A percentile compares a stretch with the other conserved stretches of the same genome.
These are phyloP conservation scores for Tetraodon nigroviridis DNA, from an alignment of 2,113 vertebrate genomes.

Conservation along the genomic window DNA sequence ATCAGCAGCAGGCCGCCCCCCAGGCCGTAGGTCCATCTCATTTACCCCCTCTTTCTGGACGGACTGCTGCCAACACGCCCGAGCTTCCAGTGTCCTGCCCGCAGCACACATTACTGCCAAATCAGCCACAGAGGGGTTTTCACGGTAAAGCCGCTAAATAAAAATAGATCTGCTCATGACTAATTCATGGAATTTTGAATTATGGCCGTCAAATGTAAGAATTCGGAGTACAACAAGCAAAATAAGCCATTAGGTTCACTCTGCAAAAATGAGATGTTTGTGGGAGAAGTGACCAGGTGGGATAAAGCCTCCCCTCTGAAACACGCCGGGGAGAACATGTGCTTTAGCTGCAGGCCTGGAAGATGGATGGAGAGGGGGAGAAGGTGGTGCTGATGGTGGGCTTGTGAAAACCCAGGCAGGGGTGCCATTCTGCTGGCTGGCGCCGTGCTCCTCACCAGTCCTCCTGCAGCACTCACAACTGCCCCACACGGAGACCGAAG, in stretches of 20 bases:
- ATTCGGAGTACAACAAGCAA: slow-evolving; percentile 41
- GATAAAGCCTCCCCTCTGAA: slow-evolving; percentile 24
- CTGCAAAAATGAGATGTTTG: slow-evolving; percentile 19
- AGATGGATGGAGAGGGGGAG: slow-evolving; percentile 34
- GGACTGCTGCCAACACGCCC: slow-evolving; percentile 28
- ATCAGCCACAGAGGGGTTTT: slow-evolving; percentile 39
- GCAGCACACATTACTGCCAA: slow-evolving; percentile 35
- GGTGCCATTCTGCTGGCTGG: slow-evolving; percentile 50
- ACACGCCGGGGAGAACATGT: slow-evolving; percentile 41
- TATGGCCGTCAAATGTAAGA: slow-evolving; percentile 49
- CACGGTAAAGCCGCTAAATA: slow-evolving; percentile 53
- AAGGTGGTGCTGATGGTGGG: background rate
- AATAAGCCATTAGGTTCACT: slow-evolving; percentile 15
- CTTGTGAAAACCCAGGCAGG: slow-evolving; percentile 52
- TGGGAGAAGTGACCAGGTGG: slow-evolving; percentile 10
- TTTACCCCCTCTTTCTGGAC: slow-evolving; percentile 51
- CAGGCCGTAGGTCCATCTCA: slow-evolving; percentile 57
- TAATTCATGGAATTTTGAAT: slow-evolving; percentile 52
- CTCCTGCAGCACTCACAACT: slow-evolving; percentile 49
- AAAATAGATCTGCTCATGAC: slow-evolving; percentile 53
- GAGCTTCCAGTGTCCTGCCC: slow-evolving; percentile 20
- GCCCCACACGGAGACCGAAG: slow-evolving; percentile 64
- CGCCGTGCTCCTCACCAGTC: slow-evolving; percentile 46
- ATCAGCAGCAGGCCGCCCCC: slow-evolving; percentile 29
- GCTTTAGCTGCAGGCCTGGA: slow-evolving; percentile 61